These are phyloP conservation scores for Pogona vitticeps DNA, from an alignment of 2,113 vertebrate genomes.

Conservation along the genomic window DNA sequence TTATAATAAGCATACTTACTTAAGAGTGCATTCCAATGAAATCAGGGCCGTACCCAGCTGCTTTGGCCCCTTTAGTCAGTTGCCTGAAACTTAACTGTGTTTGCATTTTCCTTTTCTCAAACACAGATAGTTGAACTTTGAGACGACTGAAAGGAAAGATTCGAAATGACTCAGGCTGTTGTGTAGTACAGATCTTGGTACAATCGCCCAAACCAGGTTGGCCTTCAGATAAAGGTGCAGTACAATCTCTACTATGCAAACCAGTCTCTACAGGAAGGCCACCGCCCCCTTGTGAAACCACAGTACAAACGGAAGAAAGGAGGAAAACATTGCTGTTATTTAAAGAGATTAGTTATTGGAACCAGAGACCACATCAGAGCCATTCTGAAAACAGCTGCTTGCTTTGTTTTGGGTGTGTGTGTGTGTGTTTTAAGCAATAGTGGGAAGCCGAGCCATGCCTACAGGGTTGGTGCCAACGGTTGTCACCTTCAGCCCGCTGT, in stretches of 20 bases:
- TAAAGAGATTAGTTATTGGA: conserved; percentile 10
- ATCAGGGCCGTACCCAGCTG: neutral
- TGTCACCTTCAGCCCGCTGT: neutral
- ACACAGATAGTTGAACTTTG: neutral
- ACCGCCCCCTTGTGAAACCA: neutral
- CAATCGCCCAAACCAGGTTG: neutral
- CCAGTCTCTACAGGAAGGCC: conserved; percentile 1
- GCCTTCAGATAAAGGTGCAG: conserved; percentile 45
- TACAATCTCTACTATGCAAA: conserved; percentile 20
- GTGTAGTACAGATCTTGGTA: neutral
- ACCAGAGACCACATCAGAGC: neutral
- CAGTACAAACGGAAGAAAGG: neutral
- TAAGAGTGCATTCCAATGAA: conserved; percentile 6
- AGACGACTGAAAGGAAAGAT: conserved; percentile 26
- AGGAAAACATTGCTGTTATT: neutral
- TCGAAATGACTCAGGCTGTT: conserved; percentile 24
- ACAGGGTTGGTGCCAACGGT: neutral
- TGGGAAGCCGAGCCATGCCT: neutral
- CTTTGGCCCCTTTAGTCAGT: conserved; percentile 38
- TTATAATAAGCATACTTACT: neutral
- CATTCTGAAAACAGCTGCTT: neutral
- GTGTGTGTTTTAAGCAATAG: too few species aligned
- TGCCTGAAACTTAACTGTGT: conserved; percentile 17
- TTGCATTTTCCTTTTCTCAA: conserved; percentile 48
- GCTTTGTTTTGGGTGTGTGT: neutral